A percentile compares a stretch with the other conserved stretches of the same genome.
Evolutionary conservation across 2,797 vertebrate genomes (phyloP).

Genomic region (Sylvilagus floridanus): DNA sequence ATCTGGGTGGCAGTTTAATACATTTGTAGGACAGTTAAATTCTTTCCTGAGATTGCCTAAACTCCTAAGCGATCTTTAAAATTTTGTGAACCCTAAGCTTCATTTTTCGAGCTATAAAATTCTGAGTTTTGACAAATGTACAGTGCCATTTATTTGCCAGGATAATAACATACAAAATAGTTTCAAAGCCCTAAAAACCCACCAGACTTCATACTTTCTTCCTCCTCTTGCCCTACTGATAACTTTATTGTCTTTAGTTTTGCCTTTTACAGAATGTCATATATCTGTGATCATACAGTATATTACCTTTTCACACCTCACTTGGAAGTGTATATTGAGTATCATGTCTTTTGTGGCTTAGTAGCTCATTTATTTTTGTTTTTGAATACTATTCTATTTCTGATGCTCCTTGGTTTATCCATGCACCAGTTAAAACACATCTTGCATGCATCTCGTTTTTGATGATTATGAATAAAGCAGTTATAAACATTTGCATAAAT

Average conservation of each 20-base stretch:
- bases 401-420: not conserved
- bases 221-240: not conserved
- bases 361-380: not conserved
- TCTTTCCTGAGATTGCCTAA: not conserved
- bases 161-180: not conserved
- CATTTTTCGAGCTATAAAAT: not conserved
- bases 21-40: not conserved
- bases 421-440: not conserved
- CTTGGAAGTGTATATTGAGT: not conserved
- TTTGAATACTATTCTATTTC: not conserved
- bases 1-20: not conserved
- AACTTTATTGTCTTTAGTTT: not conserved
- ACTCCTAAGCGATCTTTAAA: not conserved
- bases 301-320: not conserved
- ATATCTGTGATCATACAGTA: not conserved
- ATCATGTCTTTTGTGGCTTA: not conserved
- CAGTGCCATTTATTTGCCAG: not conserved
- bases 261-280: not conserved
- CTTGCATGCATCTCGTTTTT: not conserved
- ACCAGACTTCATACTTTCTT: rapidly evolving
- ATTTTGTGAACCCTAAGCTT: not conserved
- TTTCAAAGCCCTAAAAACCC: not conserved
- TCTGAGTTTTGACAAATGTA: not conserved
- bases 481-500: not conserved
- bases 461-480: not conserved